Evolutionary conservation across 2,888 invertebrate species (phyloP), one percentile per base, ranked within the genome.

Genomic region (Tenthredo mesomela): DNA sequence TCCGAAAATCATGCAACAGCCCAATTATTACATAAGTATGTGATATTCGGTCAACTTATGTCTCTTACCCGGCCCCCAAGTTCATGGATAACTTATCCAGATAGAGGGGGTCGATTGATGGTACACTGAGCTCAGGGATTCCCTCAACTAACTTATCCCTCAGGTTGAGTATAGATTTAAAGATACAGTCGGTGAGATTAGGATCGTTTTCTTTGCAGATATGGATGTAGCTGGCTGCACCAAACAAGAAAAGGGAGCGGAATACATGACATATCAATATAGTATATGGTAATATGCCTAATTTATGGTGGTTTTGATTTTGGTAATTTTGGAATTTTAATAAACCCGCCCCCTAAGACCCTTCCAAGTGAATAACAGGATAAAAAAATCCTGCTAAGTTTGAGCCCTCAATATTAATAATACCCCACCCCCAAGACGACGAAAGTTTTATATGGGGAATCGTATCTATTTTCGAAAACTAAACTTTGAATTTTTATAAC

Each of bases 51-150:
- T 10, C 33, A 12, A 12, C 67, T 33, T 10, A 7, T 67, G 1
- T 73, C 37, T 73, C 73, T 77, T 33, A 77, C 77, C 77, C 77
- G 15, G 77, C 9, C 3, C 77, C 77, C 29, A 77, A 77, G 54
- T 50, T n/a, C 33, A 77, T 9, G 12, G 25, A 4, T 50, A 54
- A 29, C n/a, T 33, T 50, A 2, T 50, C 77, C 50, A 77, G n/a
- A 18, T 54, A 15, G 0, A 54, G 29, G 29, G 77, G 77, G 10
- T 77, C 77, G 3, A 77, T 12, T 15, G 77, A 4, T 12, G 54
- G 54, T 15, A 77, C 77, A 18, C 54, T 54, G 18, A 77, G 77
- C 18, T 77, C 77, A n/a, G 77, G 77, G 15, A 77, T 77, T 33
- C 77, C 77, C 6, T 29, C 18, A n/a, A 6, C 50, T 54, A 77